A percentile compares a stretch with the other conserved stretches of the same genome.
phyloP scores from a whole-genome alignment of 37 sponge, comb jelly and placozoan species.

The Cliona cf. orientalis region DNA sequence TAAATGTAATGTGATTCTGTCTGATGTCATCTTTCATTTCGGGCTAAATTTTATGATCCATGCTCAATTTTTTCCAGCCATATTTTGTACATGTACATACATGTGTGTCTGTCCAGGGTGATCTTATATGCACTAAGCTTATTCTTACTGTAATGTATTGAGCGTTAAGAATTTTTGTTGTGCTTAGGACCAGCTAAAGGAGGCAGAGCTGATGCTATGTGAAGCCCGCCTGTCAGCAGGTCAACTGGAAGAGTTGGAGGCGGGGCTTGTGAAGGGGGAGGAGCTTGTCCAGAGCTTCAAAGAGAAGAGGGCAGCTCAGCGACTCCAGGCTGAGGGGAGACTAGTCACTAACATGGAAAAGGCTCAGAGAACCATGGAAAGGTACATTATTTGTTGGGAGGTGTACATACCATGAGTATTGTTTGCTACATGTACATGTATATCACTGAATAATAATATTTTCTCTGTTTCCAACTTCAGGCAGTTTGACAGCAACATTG shows the following conservation, averaged over 20 bases:
- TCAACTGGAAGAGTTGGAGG: slow-evolving; percentile 1
- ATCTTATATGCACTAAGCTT: too few relatives aligned
- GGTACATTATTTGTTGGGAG: not conserved
- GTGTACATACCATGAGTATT: not conserved
- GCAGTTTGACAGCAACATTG: too few relatives aligned
- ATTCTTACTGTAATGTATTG: too few relatives aligned
- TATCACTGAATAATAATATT: too few relatives aligned
- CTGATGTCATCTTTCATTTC: too few relatives aligned
- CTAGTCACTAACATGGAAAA: slow-evolving; percentile 11
- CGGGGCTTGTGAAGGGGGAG: slow-evolving; percentile 10
- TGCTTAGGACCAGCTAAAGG: not conserved
- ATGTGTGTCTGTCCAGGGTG: too few relatives aligned
- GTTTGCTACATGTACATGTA: not conserved
- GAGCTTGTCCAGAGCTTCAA: slow-evolving; percentile 1
- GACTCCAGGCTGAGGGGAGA: slow-evolving; percentile 21
- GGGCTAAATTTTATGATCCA: too few relatives aligned
- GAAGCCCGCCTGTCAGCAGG: not conserved
- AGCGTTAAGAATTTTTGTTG: not conserved
- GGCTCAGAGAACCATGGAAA: slow-evolving; percentile 6
- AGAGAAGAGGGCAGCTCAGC: not conserved
- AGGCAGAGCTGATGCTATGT: not conserved
- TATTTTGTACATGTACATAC: too few relatives aligned
- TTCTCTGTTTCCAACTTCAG: too few relatives aligned
- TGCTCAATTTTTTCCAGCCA: too few relatives aligned
- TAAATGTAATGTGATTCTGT: too few relatives aligned